Conservation (phyloP, 2,888 invertebrate species). For the Tipula unca region DNA sequence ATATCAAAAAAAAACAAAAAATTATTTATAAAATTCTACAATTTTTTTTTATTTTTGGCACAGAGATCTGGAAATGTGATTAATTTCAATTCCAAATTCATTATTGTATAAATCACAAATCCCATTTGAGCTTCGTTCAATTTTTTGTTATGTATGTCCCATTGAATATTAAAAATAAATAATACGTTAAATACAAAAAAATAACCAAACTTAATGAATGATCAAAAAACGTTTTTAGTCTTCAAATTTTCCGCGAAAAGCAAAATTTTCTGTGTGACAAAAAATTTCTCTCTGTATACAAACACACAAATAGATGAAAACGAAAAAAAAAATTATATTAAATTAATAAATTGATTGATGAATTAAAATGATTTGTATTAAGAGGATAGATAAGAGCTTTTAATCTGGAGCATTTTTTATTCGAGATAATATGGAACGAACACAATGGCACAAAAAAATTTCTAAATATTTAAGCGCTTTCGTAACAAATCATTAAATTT, state of each 20-base stretch:
- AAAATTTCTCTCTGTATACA: not conserved
- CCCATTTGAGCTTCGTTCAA: not conserved
- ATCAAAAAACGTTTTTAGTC: not conserved
- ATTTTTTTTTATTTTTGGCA: not conserved
- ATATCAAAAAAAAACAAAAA: not conserved
- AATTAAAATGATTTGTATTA: constrained; percentile 1
- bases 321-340: not conserved
- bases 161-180: not conserved
- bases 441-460: not conserved
- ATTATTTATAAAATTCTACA: too few species aligned
- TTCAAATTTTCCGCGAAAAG: not conserved
- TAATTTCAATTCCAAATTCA: not conserved
- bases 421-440: not conserved
- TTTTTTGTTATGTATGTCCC: not conserved
- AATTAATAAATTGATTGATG: constrained; percentile 14
- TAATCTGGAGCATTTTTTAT: not conserved
- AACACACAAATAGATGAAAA: not conserved
- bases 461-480: not conserved
- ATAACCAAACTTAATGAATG: not conserved
- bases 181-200: not conserved
- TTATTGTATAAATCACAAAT: not conserved
- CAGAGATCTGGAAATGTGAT: not conserved
- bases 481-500: not conserved
- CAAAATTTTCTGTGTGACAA: not conserved
- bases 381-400: constrained; percentile 14